phyloP scores from a whole-genome alignment of 2,113 vertebrate species.

The Felis chaus region DNA sequence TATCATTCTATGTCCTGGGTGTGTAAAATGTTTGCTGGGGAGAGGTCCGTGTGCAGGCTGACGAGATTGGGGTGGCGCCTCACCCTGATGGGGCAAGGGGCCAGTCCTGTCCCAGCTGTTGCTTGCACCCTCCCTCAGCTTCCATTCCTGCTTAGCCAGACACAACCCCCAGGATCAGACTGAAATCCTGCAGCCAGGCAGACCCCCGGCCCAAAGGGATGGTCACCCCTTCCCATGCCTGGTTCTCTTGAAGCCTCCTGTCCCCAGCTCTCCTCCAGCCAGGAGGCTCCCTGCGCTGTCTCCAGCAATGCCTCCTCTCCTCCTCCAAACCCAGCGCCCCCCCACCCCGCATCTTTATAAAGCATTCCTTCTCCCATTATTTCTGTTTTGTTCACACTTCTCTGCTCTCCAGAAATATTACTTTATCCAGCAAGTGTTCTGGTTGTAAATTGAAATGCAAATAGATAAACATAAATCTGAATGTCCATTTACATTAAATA shows the following conservation, averaged over 20 bases:
- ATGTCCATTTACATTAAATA: background rate
- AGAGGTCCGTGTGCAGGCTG: background rate
- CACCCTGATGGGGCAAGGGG: background rate
- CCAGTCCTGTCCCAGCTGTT: background rate
- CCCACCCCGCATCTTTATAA: background rate
- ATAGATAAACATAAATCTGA: conserved; percentile 53
- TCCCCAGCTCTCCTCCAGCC: background rate
- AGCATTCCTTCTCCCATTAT: background rate
- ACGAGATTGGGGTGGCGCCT: background rate
- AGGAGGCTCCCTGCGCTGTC: fast-evolving
- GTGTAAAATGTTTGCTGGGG: background rate
- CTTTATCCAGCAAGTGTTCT: conserved; percentile 28
- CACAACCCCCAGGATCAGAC: background rate
- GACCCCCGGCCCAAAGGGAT: fast-evolving
- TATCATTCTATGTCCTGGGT: background rate
- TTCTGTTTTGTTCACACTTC: conserved; percentile 35
- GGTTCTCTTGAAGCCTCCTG: background rate
- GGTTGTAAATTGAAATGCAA: conserved; percentile 52
- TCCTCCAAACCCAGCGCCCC: fast-evolving
- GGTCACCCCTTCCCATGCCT: fast-evolving
- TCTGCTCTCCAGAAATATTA: conserved; percentile 57
- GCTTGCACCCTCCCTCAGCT: fast-evolving
- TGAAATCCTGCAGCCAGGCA: background rate
- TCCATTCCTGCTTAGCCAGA: background rate
- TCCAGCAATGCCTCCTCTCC: background rate